Percentiles rank a stretch among this genome's conserved stretches.
Evolutionary conservation across 2,113 vertebrate genomes (phyloP).

Genomic region (Beaufortia kweichowensis): DNA sequence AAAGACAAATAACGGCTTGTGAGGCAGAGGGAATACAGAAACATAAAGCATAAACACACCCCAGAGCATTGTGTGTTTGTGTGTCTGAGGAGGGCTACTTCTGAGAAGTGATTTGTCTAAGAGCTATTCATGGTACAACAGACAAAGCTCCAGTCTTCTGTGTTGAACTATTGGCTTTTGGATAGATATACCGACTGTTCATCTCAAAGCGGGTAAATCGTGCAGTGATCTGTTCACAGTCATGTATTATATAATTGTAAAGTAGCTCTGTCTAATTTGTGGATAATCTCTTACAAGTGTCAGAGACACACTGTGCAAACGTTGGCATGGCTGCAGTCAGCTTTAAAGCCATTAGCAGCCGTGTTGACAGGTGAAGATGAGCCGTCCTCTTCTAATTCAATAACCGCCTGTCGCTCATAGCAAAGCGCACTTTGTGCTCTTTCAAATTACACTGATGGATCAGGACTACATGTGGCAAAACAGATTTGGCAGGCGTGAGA

Average conservation of each 20-base stretch:
- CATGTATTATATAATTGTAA: background rate
- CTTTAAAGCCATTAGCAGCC: constrained; percentile 37
- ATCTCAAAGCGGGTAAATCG: background rate
- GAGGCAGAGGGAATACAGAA: constrained; percentile 35
- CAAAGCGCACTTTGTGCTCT: constrained; percentile 65
- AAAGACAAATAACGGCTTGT: constrained; percentile 22
- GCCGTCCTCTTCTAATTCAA: constrained; percentile 66
- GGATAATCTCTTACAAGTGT: constrained; percentile 15
- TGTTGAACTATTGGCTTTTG: constrained; percentile 5
- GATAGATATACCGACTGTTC: background rate
- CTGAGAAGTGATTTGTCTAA: constrained; percentile 12
- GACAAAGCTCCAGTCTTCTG: background rate
- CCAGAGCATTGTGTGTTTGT: constrained; percentile 12
- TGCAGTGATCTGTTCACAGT: background rate
- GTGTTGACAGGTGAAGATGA: constrained; percentile 64
- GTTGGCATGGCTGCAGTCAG: constrained; percentile 19
- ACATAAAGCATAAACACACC: constrained; percentile 35
- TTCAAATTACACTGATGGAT: constrained; percentile 75
- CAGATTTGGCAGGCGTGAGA: constrained; percentile 62
- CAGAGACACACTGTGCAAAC: background rate
- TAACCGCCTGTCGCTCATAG: constrained; percentile 66
- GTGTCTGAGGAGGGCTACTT: background rate
- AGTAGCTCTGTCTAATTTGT: background rate
- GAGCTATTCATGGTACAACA: background rate
- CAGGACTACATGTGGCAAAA: constrained; percentile 64